These are phyloP conservation scores for Ophioderma brevispina DNA, from an alignment of 35 echinoderm and acorn worm species.

Conservation along the genomic window DNA sequence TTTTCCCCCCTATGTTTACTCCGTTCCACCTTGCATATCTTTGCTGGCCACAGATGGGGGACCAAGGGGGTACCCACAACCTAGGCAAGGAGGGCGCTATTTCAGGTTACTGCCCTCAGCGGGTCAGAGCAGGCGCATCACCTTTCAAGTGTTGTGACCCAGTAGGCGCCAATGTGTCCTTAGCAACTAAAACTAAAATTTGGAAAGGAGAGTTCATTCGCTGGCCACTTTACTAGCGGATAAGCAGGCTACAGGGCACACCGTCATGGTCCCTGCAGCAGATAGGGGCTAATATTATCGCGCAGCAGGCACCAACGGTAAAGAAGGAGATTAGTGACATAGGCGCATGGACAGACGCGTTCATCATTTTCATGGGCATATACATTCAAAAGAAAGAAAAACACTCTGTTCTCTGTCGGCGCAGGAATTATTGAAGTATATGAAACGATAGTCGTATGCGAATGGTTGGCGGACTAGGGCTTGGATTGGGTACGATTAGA, in stretches of 20 bases:
- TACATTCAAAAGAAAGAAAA: not conserved
- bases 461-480: not conserved
- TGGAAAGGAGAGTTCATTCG: not conserved
- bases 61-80: no score
- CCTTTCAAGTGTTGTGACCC: not conserved
- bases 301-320: not conserved
- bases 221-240: no score
- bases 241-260: no score
- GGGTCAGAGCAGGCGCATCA: no score
- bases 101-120: no score
- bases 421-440: not conserved
- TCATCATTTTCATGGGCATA: not conserved
- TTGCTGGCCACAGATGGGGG: no score
- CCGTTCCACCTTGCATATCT: no score
- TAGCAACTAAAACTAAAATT: not conserved
- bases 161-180: not conserved
- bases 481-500: conserved; percentile 33
- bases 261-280: not conserved
- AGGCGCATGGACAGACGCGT: not conserved
- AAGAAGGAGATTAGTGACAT: not conserved
- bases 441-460: not conserved
- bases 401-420: no score
- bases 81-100: no score
- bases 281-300: not conserved
- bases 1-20: no score